These are phyloP conservation scores for Oscheius onirici DNA, from an alignment of 2,888 invertebrate species.

Conservation along the genomic window DNA sequence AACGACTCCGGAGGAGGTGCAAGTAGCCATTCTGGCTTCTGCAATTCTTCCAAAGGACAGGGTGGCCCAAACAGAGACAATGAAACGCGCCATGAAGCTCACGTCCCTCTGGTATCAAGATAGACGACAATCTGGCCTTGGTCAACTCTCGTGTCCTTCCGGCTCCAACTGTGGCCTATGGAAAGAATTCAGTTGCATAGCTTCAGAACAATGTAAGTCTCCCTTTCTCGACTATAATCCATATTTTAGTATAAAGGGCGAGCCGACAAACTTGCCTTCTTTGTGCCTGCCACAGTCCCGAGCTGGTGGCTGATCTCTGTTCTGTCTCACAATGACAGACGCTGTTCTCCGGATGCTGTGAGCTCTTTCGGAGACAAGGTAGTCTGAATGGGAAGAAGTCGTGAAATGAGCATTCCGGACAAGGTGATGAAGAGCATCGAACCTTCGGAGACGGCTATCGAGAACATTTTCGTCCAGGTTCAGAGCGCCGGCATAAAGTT, in stretches of 20 bases:
- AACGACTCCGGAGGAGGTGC: constrained; percentile 38
- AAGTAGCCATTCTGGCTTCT: constrained; percentile 38
- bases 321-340: background rate
- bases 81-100: constrained; percentile 24
- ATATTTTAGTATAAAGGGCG: constrained; percentile 3
- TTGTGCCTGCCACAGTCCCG: background rate
- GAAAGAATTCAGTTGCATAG: background rate
- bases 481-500: background rate
- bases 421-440: background rate
- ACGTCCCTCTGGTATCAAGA: constrained; percentile 10
- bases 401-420: background rate
- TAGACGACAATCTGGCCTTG: constrained; percentile 10
- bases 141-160: background rate
- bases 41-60: constrained; percentile 31
- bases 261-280: background rate
- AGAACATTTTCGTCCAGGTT: background rate
- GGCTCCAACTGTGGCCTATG: background rate
- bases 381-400: background rate
- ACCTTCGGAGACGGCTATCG: background rate
- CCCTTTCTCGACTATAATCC: background rate
- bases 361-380: background rate
- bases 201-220: background rate
- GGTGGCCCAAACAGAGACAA: constrained; percentile 26
- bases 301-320: background rate
- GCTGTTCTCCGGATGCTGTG: background rate